A percentile compares a stretch with the other conserved stretches of the same genome.
These are phyloP conservation scores for Aplocera efformata DNA, from an alignment of 2,888 invertebrate species.

Conservation along the genomic window DNA sequence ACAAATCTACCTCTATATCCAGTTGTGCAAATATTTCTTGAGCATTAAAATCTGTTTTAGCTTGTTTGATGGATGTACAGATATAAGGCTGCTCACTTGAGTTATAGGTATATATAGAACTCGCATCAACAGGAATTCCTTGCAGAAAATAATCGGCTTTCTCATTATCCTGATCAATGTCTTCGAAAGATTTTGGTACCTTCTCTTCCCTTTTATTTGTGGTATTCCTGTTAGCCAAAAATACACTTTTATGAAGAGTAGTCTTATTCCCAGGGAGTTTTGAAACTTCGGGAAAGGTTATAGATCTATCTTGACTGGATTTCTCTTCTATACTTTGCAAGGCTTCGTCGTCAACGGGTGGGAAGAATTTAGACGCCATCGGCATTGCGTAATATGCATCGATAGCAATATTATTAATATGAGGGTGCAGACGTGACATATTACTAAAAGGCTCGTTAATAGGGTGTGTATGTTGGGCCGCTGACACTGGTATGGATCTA, in stretches of 20 bases:
- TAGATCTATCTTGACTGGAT: conserved; percentile 33
- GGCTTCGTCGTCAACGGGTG: conserved; percentile 39
- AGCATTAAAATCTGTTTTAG: conserved; percentile 50
- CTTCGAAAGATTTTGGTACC: conserved; percentile 18
- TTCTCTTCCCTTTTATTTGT: conserved; percentile 2
- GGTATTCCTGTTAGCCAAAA: conserved; percentile 22
- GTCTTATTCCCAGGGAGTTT: conserved; percentile 30
- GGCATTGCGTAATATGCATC: conserved; percentile 42
- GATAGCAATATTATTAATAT: conserved; percentile 24
- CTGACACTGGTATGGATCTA: background rate
- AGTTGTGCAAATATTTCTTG: conserved; percentile 51
- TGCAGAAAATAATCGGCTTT: conserved; percentile 53
- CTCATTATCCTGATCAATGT: conserved; percentile 35
- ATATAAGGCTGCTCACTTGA: conserved; percentile 31
- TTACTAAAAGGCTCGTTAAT: background rate
- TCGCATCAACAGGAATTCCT: conserved; percentile 33
- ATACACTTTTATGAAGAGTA: conserved; percentile 37
- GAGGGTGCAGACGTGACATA: background rate
- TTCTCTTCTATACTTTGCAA: conserved; percentile 36
- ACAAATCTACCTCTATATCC: conserved; percentile 67
- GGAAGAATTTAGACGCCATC: conserved; percentile 46
- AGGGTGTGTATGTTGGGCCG: conserved; percentile 2
- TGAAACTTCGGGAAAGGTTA: conserved; percentile 36
- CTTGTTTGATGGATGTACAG: conserved; percentile 41
- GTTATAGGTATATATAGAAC: conserved; percentile 40